phyloP scores from a whole-genome alignment of 2,888 invertebrate genomes.

The Horisme vitalbata region DNA sequence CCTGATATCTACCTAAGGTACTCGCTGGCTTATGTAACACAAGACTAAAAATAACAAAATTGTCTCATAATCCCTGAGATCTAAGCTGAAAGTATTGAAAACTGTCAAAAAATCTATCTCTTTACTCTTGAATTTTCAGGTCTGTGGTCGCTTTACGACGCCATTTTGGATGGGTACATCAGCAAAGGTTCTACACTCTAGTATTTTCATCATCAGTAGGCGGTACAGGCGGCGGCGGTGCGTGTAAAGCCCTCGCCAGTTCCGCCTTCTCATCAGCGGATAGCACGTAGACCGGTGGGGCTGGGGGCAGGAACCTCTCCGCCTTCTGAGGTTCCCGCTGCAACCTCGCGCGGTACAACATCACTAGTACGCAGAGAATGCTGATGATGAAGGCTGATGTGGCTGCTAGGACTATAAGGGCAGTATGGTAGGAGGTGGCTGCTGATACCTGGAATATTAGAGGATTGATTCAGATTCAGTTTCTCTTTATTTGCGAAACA shows the following conservation, averaged over 20 bases:
- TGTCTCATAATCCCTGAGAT: too few species aligned
- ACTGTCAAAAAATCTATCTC: too few species aligned
- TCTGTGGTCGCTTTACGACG: too few species aligned
- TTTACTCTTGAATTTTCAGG: too few species aligned
- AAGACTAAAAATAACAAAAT: too few species aligned
- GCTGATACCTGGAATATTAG: conserved; percentile 84
- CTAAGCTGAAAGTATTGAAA: too few species aligned
- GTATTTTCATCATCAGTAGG: conserved; percentile 54
- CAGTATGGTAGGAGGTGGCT: conserved; percentile 88
- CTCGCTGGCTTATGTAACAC: too few species aligned
- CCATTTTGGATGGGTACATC: too few species aligned
- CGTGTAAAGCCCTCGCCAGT: conserved; percentile 68
- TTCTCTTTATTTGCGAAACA: too few species aligned
- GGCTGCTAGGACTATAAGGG: conserved; percentile 89
- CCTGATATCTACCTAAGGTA: too few species aligned
- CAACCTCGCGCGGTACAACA: conserved; percentile 86
- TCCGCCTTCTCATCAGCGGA: conserved; percentile 85
- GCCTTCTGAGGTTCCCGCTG: conserved; percentile 79
- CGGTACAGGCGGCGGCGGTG: conserved; percentile 59
- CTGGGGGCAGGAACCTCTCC: conserved; percentile 84
- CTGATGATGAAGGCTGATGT: conserved; percentile 91
- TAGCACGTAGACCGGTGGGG: conserved; percentile 87
- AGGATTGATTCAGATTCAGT: too few species aligned
- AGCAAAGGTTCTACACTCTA: conserved; percentile 46
- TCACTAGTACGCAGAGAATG: conserved; percentile 88